Base-by-base conservation (phyloP, 1,140 invertebrate species). In the Lepidurus packardi region DNA sequence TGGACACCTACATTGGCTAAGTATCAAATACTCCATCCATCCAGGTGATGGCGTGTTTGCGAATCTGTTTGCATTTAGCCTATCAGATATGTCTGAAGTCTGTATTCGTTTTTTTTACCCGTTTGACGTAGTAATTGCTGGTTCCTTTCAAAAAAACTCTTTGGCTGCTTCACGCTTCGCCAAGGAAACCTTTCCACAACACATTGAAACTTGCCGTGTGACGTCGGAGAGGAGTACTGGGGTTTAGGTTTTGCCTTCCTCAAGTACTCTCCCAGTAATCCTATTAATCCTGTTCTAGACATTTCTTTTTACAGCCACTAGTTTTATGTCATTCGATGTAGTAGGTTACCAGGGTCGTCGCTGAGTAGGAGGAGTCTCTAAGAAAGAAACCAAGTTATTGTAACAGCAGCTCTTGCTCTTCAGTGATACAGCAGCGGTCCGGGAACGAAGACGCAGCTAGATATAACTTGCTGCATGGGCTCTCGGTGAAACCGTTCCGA, bases 161-260 rank as follows among this genome's bases (percentile, higher is more conserved):
- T 34, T 34, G 3, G 2, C 34, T 34, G 34, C 34, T 65, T n/a
- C 21, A 16, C 4, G 53, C 6, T 21, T 65, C 53, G 53, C 21
- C 53, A 65, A 65, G 53, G 53, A 65, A 65, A 65, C 53, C 53
- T 21, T 65, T 65, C 53, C 53, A 65, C 53, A 65, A 65, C 53
- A 65, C 53, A 65, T n/a, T 65, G 53, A 65, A 16, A 65, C 53
- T 65, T 65, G 10, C 53, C n/a, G 7, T 65, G 53, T 65, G 53
- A 65, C 53, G 53, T 16, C 34, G 34, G 21, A 65, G 6, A 65
- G 53, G 6, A 65, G 16, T 65, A 34, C 34, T 65, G 53, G 53
- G 53, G 53, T n/a, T 65, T 65, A 13, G 21, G 7, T 65, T 65
- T 65, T 65, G 16, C 21, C 13, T 16, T 21, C 4, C 6, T 65